These are phyloP conservation scores for Rhabdornis inornatus DNA, from an alignment of 2,113 vertebrate species.

Conservation along the genomic window DNA sequence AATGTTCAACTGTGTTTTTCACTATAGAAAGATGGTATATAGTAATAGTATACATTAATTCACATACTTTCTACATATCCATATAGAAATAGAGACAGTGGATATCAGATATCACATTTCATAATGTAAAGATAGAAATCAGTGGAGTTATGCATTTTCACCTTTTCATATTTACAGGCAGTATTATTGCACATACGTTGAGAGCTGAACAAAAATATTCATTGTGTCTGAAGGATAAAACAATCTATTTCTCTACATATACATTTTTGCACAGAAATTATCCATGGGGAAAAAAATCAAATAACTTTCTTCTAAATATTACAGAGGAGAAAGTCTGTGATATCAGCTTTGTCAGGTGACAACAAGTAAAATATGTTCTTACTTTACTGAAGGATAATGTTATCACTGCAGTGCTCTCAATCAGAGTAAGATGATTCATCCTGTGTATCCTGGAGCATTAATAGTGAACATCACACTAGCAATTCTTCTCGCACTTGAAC, in stretches of 20 bases:
- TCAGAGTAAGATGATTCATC: background rate
- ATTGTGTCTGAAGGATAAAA: background rate
- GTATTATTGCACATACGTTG: background rate
- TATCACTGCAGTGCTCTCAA: background rate
- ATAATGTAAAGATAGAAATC: background rate
- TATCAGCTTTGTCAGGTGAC: background rate
- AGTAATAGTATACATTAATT: background rate
- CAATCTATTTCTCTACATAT: background rate
- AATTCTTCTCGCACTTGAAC: background rate
- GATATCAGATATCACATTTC: background rate
- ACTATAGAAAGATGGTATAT: background rate
- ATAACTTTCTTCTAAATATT: background rate
- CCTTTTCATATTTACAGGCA: background rate
- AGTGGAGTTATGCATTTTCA: background rate
- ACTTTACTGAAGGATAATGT: background rate
- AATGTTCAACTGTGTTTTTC: background rate
- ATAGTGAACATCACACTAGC: background rate
- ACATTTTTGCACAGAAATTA: background rate
- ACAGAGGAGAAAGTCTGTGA: background rate
- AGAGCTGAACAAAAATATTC: background rate
- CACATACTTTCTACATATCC: background rate
- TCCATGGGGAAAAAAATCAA: background rate
- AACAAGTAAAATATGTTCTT: background rate
- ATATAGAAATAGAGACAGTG: background rate
- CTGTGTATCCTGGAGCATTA: background rate